These are phyloP conservation scores for Dendrolimus kikuchii DNA, from an alignment of 1,140 invertebrate genomes.

Conservation along the genomic window DNA sequence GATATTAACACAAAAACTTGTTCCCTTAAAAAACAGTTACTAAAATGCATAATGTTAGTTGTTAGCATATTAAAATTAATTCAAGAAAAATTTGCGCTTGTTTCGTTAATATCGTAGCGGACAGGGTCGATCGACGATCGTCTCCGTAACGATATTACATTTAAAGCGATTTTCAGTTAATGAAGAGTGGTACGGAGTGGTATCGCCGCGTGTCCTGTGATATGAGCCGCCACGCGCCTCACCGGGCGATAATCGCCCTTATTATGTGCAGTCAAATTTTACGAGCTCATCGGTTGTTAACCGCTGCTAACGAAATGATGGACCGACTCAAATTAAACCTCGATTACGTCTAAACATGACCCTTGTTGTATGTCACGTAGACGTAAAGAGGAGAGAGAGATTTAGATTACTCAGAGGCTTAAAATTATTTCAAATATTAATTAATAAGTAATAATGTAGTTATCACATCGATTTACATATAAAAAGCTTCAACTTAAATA, in stretches of 20 bases:
- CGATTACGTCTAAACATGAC: constrained; percentile 32
- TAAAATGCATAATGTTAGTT: constrained; percentile 30
- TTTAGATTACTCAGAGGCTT: too few relatives aligned
- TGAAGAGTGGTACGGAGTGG: constrained; percentile 43
- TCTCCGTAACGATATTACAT: constrained; percentile 34
- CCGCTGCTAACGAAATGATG: constrained; percentile 48
- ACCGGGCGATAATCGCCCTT: constrained; percentile 47
- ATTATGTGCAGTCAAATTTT: constrained; percentile 67
- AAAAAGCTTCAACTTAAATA: too few relatives aligned
- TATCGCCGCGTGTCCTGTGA: constrained; percentile 32
- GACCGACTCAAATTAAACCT: constrained; percentile 40
- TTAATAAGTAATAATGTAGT: too few relatives aligned
- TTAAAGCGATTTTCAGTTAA: constrained; percentile 59
- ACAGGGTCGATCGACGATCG: constrained; percentile 27
- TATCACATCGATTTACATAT: too few relatives aligned
- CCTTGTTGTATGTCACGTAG: constrained; percentile 30
- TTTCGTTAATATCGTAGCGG: constrained; percentile 43
- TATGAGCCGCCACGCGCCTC: constrained; percentile 34
- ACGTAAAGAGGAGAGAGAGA: not conserved
- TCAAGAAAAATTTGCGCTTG: constrained; percentile 48
- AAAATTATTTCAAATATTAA: too few relatives aligned
- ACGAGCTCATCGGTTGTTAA: constrained; percentile 54
- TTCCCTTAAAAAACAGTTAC: constrained; percentile 31
- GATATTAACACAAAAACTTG: constrained; percentile 29
- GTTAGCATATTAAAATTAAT: constrained; percentile 57